Evolutionary conservation across 2,113 vertebrate species (phyloP).

Genomic region (Pyxicephalus adspersus): DNA sequence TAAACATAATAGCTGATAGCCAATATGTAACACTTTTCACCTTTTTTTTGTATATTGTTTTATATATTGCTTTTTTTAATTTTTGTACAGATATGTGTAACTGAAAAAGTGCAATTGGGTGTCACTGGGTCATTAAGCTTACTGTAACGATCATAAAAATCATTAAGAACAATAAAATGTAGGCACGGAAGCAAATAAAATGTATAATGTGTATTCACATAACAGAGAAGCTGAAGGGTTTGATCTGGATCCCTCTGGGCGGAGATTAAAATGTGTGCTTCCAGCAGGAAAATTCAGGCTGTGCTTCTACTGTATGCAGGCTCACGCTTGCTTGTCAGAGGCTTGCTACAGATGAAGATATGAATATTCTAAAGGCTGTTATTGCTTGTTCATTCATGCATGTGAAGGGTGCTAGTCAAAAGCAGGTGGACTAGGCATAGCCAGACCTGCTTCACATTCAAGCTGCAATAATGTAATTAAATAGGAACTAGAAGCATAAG

Average conservation of each 20-base stretch:
- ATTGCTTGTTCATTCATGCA: background rate
- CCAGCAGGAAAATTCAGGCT: constrained; percentile 18
- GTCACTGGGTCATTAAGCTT: too few species aligned
- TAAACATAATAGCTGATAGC: too few species aligned
- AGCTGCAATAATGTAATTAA: constrained; percentile 1
- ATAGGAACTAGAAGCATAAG: constrained; percentile 42
- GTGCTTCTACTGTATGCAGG: constrained; percentile 60
- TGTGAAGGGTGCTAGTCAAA: constrained; percentile 15
- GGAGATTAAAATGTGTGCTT: background rate
- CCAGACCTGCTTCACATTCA: constrained; percentile 13
- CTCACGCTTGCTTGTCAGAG: constrained; percentile 63
- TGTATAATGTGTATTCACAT: too few species aligned
- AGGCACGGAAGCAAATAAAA: too few species aligned
- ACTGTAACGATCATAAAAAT: too few species aligned
- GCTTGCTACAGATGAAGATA: constrained; percentile 56
- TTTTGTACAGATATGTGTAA: too few species aligned
- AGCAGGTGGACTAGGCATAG: constrained; percentile 60
- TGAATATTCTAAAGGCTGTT: constrained; percentile 43
- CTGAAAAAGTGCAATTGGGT: too few species aligned
- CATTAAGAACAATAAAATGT: too few species aligned
- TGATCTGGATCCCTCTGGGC: background rate
- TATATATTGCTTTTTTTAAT: too few species aligned
- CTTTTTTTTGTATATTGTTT: too few species aligned
- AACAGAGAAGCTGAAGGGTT: background rate
- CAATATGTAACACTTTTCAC: too few species aligned